phyloP scores from a whole-genome alignment of 92 coral and sea anemone species.

The Umimayanthus kanabou region DNA sequence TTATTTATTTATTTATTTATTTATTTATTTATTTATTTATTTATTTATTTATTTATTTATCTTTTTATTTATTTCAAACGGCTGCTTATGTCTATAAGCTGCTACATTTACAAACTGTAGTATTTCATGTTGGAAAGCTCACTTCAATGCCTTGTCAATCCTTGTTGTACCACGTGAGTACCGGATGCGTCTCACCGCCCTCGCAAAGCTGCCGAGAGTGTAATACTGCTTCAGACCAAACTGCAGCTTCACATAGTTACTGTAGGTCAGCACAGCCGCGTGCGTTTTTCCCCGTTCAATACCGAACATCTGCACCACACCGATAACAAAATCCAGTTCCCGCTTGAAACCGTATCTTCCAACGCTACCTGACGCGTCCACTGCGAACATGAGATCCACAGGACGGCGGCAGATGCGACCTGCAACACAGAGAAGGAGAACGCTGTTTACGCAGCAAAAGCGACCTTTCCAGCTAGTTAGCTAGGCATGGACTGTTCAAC shows the following conservation, averaged over 20 bases:
- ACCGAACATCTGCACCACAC: conserved; percentile 52
- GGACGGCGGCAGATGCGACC: conserved; percentile 55
- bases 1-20: no score
- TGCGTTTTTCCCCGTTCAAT: conserved; percentile 62
- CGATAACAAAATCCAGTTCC: conserved; percentile 61
- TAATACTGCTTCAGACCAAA: conserved; percentile 41
- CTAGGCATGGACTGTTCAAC: background rate
- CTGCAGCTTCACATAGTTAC: conserved; percentile 48
- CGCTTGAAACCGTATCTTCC: conserved; percentile 55
- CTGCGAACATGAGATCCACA: conserved; percentile 71
- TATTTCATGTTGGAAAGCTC: background rate
- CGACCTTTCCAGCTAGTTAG: no score
- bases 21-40: no score
- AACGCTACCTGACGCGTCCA: conserved; percentile 80
- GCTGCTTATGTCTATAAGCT: no score
- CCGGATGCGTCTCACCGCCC: conserved; percentile 54
- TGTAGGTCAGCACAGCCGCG: conserved; percentile 73
- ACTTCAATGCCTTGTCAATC: conserved; percentile 70
- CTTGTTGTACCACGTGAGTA: conserved; percentile 66
- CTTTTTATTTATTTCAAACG: no score
- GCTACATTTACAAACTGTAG: no score
- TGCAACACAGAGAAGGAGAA: background rate
- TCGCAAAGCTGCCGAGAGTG: conserved; percentile 42
- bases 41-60: no score
- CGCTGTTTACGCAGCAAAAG: background rate